phyloP scores from a whole-genome alignment of 2,888 invertebrate species.

The Thera obeliscata region DNA sequence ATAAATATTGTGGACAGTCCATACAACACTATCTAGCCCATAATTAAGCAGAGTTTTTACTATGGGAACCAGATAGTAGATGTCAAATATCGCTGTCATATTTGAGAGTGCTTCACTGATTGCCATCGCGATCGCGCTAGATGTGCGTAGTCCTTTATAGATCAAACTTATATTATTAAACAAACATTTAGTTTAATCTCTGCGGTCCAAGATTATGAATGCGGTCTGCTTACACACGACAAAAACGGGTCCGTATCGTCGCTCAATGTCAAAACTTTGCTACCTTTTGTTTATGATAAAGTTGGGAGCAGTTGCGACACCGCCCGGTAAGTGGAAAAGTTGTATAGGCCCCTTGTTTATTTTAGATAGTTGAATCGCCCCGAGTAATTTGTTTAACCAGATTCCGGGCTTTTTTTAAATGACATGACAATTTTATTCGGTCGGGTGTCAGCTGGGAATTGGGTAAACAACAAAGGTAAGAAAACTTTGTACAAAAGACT shows the following conservation, averaged over 20 bases:
- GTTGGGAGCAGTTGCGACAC: constrained; percentile 59
- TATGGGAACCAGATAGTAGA: too few relatives aligned
- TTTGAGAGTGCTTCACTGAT: too few relatives aligned
- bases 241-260: constrained; percentile 52
- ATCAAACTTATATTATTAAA: neutral
- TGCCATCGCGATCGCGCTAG: too few relatives aligned
- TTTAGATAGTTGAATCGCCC: constrained; percentile 50
- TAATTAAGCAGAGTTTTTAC: too few relatives aligned
- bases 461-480: constrained; percentile 16
- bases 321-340: constrained; percentile 62
- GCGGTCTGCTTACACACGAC: constrained; percentile 43
- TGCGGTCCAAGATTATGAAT: constrained; percentile 49
- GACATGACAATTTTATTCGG: constrained; percentile 36
- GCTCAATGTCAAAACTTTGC: constrained; percentile 58
- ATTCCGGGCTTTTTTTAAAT: constrained; percentile 40
- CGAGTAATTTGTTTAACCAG: constrained; percentile 53
- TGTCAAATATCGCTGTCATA: too few relatives aligned
- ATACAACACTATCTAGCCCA: too few relatives aligned
- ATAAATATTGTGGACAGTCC: too few relatives aligned
- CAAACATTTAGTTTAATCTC: constrained; percentile 30
- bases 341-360: constrained; percentile 55
- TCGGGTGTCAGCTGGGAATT: constrained; percentile 26
- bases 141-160: neutral
- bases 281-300: constrained; percentile 65
- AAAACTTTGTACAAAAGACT: constrained; percentile 22